Conservation (phyloP, 2,888 invertebrate species). For the Cantharis rustica region DNA sequence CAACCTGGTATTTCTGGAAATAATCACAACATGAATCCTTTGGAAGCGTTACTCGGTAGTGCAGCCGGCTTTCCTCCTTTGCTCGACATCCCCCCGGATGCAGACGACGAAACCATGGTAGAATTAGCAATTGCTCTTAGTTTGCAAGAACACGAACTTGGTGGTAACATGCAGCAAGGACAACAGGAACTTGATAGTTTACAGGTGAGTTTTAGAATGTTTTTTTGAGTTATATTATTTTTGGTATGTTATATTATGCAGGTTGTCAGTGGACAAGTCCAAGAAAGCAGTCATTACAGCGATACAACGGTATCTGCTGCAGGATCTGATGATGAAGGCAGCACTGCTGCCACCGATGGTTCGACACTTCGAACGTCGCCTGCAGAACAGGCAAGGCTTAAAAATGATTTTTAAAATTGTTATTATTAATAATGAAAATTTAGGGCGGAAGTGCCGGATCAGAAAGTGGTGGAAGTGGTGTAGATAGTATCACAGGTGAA, state of each 20-base stretch:
- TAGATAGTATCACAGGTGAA: conserved; percentile 89
- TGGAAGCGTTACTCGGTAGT: conserved; percentile 60
- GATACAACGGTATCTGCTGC: conserved; percentile 85
- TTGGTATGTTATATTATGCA: not conserved
- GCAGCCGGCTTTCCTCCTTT: conserved; percentile 74
- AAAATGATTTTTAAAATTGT: not conserved
- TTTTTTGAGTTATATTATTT: not conserved
- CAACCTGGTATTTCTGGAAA: conserved; percentile 30
- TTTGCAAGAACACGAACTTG: conserved; percentile 78
- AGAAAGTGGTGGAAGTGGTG: conserved; percentile 90
- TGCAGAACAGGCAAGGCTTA: conserved; percentile 67
- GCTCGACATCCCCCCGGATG: conserved; percentile 89
- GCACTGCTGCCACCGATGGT: conserved; percentile 93
- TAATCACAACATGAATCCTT: conserved; percentile 49
- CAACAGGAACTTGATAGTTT: conserved; percentile 58
- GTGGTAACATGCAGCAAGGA: conserved; percentile 60
- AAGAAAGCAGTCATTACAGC: conserved; percentile 70
- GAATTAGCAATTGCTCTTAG: conserved; percentile 95
- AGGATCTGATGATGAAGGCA: conserved; percentile 93
- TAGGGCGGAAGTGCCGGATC: conserved; percentile 65
- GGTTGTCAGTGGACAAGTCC: conserved; percentile 43
- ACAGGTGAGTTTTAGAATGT: conserved; percentile 48
- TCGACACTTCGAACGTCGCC: conserved; percentile 87
- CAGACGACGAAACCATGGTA: conserved; percentile 96
- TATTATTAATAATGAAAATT: conserved; percentile 2